These are phyloP conservation scores for Vanessa cardui DNA, from an alignment of 2,888 invertebrate species.

Conservation along the genomic window DNA sequence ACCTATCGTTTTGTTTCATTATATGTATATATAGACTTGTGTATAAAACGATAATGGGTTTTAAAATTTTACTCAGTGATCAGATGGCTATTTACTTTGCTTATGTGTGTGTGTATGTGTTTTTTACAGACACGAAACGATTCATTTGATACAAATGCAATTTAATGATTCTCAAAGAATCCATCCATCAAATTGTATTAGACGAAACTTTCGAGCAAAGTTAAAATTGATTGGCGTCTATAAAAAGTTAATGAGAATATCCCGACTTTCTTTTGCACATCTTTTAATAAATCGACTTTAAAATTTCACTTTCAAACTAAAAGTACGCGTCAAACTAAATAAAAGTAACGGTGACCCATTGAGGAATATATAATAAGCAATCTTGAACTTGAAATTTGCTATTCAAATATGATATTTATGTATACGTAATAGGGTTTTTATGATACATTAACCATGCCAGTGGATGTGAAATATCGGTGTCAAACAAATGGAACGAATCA, in stretches of 20 bases:
- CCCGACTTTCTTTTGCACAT: constrained; percentile 31
- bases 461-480: constrained; percentile 46
- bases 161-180: background rate
- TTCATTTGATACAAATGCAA: background rate
- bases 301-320: constrained; percentile 37
- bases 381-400: constrained; percentile 2
- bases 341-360: constrained; percentile 34
- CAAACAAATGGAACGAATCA: constrained; percentile 57
- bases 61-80: background rate
- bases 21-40: too few species aligned
- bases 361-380: constrained; percentile 15
- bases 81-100: background rate
- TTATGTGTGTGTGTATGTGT: background rate
- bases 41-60: too few species aligned
- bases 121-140: background rate
- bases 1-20: too few species aligned
- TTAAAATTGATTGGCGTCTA: constrained; percentile 23
- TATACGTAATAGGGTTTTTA: constrained; percentile 41
- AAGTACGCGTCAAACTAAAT: constrained; percentile 26
- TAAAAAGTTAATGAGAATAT: constrained; percentile 26
- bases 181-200: background rate
- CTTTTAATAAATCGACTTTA: constrained; percentile 29
- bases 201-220: constrained; percentile 27
- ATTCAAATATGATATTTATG: constrained; percentile 52
- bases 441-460: constrained; percentile 28